phyloP scores from a whole-genome alignment of 2,888 invertebrate species.

The Polia nebulosa region DNA sequence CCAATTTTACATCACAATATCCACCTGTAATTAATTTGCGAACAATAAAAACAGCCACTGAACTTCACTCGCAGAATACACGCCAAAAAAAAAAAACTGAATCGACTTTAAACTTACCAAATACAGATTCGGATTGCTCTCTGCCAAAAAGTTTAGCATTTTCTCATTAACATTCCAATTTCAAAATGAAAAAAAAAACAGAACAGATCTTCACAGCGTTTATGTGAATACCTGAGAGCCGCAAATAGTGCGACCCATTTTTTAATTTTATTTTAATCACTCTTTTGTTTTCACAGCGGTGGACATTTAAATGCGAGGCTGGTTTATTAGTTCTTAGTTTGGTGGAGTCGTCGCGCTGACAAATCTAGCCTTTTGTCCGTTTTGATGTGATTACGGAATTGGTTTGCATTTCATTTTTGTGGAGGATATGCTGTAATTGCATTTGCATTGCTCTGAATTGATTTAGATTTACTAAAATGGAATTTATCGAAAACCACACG shows the following conservation, averaged over 20 bases:
- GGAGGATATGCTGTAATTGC: not conserved
- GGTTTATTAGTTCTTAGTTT: conserved; percentile 1
- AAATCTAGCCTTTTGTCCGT: not conserved
- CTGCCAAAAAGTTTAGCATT: conserved; percentile 14
- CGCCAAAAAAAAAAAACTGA: too few species aligned
- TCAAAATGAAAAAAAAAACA: conserved; percentile 13
- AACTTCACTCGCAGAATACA: too few species aligned
- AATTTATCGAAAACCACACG: not conserved
- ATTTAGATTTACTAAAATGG: not conserved
- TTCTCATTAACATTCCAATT: conserved; percentile 32
- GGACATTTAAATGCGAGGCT: not conserved
- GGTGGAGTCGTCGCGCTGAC: not conserved
- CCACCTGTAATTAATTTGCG: too few species aligned
- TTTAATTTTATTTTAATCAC: conserved; percentile 19
- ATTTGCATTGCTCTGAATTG: not conserved
- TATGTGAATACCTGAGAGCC: conserved; percentile 15
- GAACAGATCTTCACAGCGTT: not conserved
- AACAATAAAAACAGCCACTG: too few species aligned
- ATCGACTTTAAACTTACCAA: not conserved
- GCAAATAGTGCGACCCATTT: conserved; percentile 22
- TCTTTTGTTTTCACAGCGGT: conserved; percentile 8
- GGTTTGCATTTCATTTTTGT: not conserved
- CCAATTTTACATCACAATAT: too few species aligned
- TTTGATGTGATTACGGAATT: conserved; percentile 1
- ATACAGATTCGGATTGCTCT: not conserved